These are phyloP conservation scores for Myocastor coypus DNA, from an alignment of 2,113 vertebrate species.

Conservation along the genomic window DNA sequence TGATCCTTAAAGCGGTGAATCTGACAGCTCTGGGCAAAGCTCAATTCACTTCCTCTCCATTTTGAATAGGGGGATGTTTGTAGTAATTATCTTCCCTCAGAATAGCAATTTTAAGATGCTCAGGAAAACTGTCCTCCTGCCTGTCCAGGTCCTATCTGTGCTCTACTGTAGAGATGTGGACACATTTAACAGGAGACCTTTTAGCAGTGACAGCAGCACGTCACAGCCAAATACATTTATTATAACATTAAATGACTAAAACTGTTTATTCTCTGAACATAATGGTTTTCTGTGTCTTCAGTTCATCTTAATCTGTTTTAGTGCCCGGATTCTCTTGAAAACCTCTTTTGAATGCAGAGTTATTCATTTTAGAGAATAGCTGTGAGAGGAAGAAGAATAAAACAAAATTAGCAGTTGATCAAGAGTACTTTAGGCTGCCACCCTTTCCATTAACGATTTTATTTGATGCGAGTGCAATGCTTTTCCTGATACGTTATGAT, in stretches of 20 bases:
- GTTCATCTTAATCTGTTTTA: conserved; percentile 80
- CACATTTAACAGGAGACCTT: conserved; percentile 47
- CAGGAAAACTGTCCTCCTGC: neutral
- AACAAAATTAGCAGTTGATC: conserved; percentile 83
- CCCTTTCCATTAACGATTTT: conserved; percentile 80
- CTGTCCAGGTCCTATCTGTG: neutral
- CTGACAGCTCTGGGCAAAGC: conserved; percentile 69
- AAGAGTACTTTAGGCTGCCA: conserved; percentile 78
- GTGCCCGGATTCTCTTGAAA: conserved; percentile 75
- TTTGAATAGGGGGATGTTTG: neutral
- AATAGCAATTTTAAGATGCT: conserved; percentile 34
- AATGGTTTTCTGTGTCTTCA: conserved; percentile 78
- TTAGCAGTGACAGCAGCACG: conserved; percentile 35
- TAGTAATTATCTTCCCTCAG: neutral
- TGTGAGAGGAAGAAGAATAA: conserved; percentile 80
- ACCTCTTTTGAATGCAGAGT: conserved; percentile 72
- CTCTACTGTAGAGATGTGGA: neutral
- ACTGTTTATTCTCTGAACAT: conserved; percentile 77
- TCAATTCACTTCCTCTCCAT: conserved; percentile 55
- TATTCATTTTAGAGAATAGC: conserved; percentile 72
- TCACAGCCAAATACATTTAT: conserved; percentile 57
- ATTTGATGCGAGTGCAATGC: conserved; percentile 72
- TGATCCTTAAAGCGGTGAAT: conserved; percentile 75
- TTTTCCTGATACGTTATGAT: conserved; percentile 77
- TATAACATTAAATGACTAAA: conserved; percentile 74